Evolutionary conservation across 2,113 vertebrate species (phyloP).

Genomic region (Gobius niger): DNA sequence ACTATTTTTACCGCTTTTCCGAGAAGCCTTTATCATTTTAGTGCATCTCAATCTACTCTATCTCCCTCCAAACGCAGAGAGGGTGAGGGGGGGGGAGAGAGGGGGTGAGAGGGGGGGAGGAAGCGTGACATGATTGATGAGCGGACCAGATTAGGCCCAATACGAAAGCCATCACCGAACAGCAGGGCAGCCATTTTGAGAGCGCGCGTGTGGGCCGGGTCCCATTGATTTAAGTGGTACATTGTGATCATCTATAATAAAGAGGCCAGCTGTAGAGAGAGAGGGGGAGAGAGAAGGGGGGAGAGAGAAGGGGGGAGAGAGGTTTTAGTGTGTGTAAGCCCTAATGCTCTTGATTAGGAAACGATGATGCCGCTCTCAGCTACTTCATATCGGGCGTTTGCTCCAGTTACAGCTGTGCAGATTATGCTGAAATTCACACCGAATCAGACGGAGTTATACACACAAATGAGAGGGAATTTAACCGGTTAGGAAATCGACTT

Average conservation of each 20-base stretch:
- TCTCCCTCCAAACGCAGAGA: conserved; percentile 28
- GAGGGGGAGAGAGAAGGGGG: conserved; percentile 68
- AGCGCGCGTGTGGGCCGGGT: conserved; percentile 72
- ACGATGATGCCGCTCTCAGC: conserved; percentile 48
- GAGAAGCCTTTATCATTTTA: conserved; percentile 16
- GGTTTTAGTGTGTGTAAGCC: conserved; percentile 68
- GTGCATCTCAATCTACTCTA: conserved; percentile 48
- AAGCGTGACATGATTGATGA: conserved; percentile 73
- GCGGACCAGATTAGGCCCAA: conserved; percentile 71
- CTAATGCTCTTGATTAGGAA: conserved; percentile 60
- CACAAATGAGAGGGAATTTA: background rate
- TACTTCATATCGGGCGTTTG: conserved; percentile 29
- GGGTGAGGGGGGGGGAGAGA: conserved; percentile 45
- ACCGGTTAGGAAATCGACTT: background rate
- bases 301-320: conserved; percentile 71
- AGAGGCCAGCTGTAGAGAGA: conserved; percentile 62
- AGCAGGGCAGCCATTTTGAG: conserved; percentile 66
- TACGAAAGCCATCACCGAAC: conserved; percentile 73
- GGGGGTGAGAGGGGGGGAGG: conserved; percentile 53
- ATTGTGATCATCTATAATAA: conserved; percentile 78
- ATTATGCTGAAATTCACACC: conserved; percentile 7
- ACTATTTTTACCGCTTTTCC: conserved; percentile 1
- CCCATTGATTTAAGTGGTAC: conserved; percentile 76
- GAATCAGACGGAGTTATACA: background rate
- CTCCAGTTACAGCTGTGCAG: conserved; percentile 17